Conservation (phyloP, 2,113 vertebrate genomes). For the Typhlomys cinereus region DNA sequence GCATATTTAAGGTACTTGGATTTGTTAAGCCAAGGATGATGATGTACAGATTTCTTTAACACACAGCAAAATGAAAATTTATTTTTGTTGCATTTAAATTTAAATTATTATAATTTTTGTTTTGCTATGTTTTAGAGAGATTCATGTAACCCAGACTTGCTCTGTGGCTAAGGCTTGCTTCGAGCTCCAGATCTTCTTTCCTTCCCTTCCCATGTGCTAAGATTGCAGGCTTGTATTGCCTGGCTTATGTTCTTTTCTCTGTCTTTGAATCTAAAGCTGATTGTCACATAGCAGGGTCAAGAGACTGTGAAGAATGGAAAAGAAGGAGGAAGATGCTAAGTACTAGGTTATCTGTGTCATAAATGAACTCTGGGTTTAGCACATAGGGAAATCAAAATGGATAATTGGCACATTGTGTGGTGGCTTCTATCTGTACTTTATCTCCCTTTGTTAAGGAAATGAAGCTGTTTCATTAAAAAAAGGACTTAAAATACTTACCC, state of each 20-base stretch:
- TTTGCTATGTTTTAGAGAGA: background rate
- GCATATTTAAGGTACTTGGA: background rate
- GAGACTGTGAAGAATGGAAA: background rate
- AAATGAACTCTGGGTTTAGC: background rate
- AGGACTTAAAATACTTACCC: background rate
- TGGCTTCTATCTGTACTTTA: background rate
- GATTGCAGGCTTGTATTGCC: background rate
- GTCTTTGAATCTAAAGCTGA: constrained; percentile 12
- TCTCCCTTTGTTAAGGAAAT: constrained; percentile 10
- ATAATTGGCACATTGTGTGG: background rate
- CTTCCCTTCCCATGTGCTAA: background rate
- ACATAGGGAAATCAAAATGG: background rate
- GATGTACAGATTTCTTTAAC: background rate
- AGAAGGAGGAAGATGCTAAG: background rate
- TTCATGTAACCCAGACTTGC: background rate
- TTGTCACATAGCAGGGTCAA: background rate
- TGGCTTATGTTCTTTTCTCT: background rate
- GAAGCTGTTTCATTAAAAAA: constrained; percentile 18
- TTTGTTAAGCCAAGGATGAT: background rate
- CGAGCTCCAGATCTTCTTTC: background rate
- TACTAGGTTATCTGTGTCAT: background rate
- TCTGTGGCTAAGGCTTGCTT: background rate
- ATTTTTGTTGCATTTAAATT: background rate
- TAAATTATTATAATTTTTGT: background rate
- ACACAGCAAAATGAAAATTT: background rate